Percentiles rank a stretch among this genome's conserved stretches.
phyloP scores from a whole-genome alignment of 2,888 invertebrate species.

The Malthinus flaveolus region DNA sequence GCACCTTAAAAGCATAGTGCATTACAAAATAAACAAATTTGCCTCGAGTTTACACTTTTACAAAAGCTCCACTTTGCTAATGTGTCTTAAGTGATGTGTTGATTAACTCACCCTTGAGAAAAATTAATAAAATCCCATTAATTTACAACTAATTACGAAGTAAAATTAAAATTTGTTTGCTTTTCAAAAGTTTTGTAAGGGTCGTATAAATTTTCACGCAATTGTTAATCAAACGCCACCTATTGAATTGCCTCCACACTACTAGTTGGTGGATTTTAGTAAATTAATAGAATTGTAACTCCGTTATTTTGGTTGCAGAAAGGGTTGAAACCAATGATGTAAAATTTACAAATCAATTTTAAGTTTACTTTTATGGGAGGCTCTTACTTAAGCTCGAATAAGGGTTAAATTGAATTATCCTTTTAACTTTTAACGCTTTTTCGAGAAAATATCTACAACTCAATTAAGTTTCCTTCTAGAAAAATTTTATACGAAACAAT shows the following conservation, averaged over 20 bases:
- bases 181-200: background rate
- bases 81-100: too few relatives aligned
- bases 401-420: too few relatives aligned
- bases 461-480: too few relatives aligned
- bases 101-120: too few relatives aligned
- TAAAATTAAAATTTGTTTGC: too few relatives aligned
- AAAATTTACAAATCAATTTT: constrained; percentile 33
- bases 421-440: too few relatives aligned
- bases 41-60: constrained; percentile 3
- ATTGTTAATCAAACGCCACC: constrained; percentile 4
- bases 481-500: too few relatives aligned
- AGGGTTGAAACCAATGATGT: constrained; percentile 41
- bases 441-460: too few relatives aligned
- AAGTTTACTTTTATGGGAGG: background rate
- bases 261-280: background rate
- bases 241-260: background rate
- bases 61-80: too few relatives aligned
- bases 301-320: constrained; percentile 32
- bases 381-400: too few relatives aligned
- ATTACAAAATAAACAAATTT: constrained; percentile 20
- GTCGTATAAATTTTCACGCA: background rate
- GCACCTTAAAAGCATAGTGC: constrained; percentile 24
- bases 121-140: background rate
- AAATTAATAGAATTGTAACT: background rate
- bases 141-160: background rate